Conservation (phyloP, 2,888 invertebrate genomes). For the Mesorhabditis spiculigera region DNA sequence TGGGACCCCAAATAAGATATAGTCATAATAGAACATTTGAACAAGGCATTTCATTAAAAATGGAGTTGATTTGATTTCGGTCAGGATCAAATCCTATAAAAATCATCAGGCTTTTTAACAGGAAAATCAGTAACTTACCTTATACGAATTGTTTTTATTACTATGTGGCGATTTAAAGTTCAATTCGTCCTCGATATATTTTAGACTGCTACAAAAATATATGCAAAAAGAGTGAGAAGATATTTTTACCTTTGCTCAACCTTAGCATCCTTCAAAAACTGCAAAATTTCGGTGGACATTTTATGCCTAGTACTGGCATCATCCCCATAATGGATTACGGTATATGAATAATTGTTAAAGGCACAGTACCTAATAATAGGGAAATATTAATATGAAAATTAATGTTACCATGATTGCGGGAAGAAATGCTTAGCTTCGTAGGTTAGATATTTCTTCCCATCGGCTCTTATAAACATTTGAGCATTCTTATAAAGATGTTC, state of each 20-base stretch:
- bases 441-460: background rate
- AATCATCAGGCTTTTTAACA: too few species aligned
- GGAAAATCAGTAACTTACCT: background rate
- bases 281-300: background rate
- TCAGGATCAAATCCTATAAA: too few species aligned
- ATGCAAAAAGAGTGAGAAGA: background rate
- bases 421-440: slow-evolving; percentile 1
- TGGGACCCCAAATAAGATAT: too few species aligned
- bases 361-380: background rate
- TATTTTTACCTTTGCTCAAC: background rate
- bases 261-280: background rate
- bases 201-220: background rate
- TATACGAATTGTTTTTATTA: background rate
- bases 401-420: slow-evolving; percentile 1
- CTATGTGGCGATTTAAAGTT: background rate
- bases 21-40: too few species aligned
- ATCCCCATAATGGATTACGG: background rate
- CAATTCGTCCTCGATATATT: background rate
- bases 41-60: too few species aligned
- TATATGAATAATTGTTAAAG: background rate
- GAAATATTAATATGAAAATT: background rate
- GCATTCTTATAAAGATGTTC: background rate
- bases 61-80: too few species aligned
- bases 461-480: background rate
- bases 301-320: background rate